A percentile compares a stretch with the other conserved stretches of the same genome.
phyloP scores from a whole-genome alignment of 2,113 vertebrate genomes.

The Eulacestoma nigropectus region DNA sequence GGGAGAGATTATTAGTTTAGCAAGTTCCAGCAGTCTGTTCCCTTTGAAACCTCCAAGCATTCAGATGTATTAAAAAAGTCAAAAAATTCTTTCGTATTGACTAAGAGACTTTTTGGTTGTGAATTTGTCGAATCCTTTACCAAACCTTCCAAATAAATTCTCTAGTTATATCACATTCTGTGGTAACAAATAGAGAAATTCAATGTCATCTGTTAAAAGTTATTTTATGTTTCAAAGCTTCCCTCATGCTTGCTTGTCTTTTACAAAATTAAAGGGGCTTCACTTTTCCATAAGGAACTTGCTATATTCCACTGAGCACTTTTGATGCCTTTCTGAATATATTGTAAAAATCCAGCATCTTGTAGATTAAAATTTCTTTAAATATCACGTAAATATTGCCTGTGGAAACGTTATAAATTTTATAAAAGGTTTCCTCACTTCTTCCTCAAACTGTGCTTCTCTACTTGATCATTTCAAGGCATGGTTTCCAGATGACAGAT shows the following conservation, averaged over 20 bases:
- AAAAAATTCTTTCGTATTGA: neutral
- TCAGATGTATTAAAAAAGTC: neutral
- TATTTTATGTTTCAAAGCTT: neutral
- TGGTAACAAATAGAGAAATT: neutral
- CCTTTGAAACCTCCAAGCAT: neutral
- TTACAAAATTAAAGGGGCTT: neutral
- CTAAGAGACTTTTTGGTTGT: neutral
- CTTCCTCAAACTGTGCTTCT: neutral
- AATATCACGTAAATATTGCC: neutral
- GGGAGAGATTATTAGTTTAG: neutral
- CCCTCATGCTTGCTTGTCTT: neutral
- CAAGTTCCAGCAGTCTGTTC: neutral
- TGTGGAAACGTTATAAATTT: neutral
- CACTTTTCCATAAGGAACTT: neutral
- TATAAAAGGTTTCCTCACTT: neutral
- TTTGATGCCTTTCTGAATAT: neutral
- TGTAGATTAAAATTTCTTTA: neutral
- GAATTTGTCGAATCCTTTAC: neutral
- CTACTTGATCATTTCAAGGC: neutral
- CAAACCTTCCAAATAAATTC: neutral
- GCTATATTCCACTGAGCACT: neutral
- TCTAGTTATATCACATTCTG: neutral
- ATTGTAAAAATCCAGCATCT: neutral
- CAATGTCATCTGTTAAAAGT: neutral
- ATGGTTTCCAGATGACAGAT: neutral